Percentiles rank a stretch among this genome's conserved stretches.
phyloP scores from a whole-genome alignment of 2,113 vertebrate genomes.

The Salvelinus namaycush region DNA sequence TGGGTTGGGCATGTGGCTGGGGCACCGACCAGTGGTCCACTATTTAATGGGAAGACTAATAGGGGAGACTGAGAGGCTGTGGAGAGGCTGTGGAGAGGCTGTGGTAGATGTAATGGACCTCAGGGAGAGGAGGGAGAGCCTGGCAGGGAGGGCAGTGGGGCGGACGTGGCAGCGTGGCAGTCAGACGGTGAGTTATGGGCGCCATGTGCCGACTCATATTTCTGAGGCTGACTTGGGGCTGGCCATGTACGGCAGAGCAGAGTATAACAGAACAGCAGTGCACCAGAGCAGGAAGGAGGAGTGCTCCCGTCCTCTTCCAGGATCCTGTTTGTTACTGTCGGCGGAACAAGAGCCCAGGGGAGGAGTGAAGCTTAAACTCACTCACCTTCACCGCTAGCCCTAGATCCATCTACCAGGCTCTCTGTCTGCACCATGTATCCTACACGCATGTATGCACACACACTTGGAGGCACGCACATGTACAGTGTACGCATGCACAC shows the following conservation, averaged over 20 bases:
- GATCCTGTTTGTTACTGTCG: conserved; percentile 76
- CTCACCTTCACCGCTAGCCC: conserved; percentile 70
- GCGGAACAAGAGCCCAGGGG: conserved; percentile 67
- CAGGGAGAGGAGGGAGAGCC: conserved; percentile 44
- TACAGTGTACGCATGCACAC: background rate
- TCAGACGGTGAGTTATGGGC: conserved; percentile 60
- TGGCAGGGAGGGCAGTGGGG: conserved; percentile 38
- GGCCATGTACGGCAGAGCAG: conserved; percentile 62
- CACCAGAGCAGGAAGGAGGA: background rate
- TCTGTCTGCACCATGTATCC: conserved; percentile 39
- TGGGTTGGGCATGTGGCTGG: conserved; percentile 12
- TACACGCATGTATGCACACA: conserved; percentile 43
- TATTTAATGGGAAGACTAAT: conserved; percentile 50
- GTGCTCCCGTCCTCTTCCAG: conserved; percentile 39
- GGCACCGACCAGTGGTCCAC: conserved; percentile 28
- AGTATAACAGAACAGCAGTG: conserved; percentile 12
- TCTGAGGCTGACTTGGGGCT: conserved; percentile 53
- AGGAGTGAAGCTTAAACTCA: conserved; percentile 64
- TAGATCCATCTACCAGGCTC: conserved; percentile 50
- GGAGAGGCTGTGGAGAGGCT: conserved; percentile 9
- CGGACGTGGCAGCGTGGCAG: conserved; percentile 25
- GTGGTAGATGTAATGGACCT: conserved; percentile 47
- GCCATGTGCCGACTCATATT: conserved; percentile 62
- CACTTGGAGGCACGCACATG: conserved; percentile 35
- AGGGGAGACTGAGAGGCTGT: no score